phyloP scores from a whole-genome alignment of 2,797 vertebrate genomes.

The Dicrostonyx torquatus region DNA sequence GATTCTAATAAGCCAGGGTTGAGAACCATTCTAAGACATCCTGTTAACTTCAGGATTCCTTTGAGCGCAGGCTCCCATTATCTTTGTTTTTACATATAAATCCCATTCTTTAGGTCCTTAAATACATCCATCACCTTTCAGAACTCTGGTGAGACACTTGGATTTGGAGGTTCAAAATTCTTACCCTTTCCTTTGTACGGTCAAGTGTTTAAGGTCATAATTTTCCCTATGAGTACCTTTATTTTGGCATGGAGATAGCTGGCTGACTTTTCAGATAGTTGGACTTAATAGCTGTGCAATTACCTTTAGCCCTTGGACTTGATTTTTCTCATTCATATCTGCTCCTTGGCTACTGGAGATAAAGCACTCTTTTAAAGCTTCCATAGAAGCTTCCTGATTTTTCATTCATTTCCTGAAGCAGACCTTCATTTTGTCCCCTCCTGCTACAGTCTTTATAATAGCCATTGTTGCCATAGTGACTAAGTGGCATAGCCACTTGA shows the following conservation, averaged over 20 bases:
- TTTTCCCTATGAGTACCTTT: not conserved
- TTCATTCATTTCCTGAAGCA: constrained; percentile 61
- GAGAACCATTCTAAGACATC: not conserved
- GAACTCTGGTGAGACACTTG: not conserved
- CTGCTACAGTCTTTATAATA: constrained; percentile 57
- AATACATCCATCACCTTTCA: not conserved
- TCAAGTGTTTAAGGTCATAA: not conserved
- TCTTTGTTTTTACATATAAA: not conserved
- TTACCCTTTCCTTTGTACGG: not conserved
- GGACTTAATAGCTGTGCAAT: constrained; percentile 5
- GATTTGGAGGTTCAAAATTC: constrained; percentile 3
- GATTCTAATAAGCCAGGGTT: not conserved
- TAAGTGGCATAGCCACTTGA: constrained; percentile 66
- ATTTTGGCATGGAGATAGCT: not conserved
- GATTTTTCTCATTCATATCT: constrained; percentile 56
- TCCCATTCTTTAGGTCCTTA: not conserved
- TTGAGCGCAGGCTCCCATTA: not conserved
- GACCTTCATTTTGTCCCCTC: constrained; percentile 30
- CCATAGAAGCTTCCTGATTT: constrained; percentile 50
- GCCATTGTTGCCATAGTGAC: constrained; percentile 71
- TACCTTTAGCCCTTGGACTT: constrained; percentile 38
- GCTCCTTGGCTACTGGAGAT: constrained; percentile 21
- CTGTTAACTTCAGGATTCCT: not conserved
- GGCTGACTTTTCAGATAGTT: constrained; percentile 11
- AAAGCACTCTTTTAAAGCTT: constrained; percentile 47